Base-by-base conservation (phyloP, 2,888 invertebrate genomes). In the Seira musarum region DNA sequence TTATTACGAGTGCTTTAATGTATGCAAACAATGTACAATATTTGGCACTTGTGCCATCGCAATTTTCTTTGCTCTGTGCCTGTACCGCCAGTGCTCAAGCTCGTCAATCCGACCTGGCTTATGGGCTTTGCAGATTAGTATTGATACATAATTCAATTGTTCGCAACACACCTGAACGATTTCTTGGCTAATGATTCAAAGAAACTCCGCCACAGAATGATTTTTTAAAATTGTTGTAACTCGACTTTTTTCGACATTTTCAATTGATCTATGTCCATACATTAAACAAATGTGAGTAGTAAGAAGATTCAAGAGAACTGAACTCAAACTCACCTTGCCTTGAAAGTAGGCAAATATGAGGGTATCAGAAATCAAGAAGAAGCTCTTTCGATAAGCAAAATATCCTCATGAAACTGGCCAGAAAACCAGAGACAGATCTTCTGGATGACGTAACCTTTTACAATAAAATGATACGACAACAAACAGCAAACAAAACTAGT, bases 161-260 rank as follows among this genome's bases (percentile, higher is more conserved):
- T 66, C 61, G 21, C 35, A 13, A 53, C 67, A 72, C 78, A 78
- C 78, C 78, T 78, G 78, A 78, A n/a, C 61, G 53, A 69, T 71
- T 77, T 75, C 65, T 66, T 71, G 30, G 66, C 67, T 78, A 78
- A 78, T 78, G 78, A 78, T 65, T 72, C 78, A 78, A 78, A 78
- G 78, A 67, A 53, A 25, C 65, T 72, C 78, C 78, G 78, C 78
- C 25, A 78, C 67, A 57, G 73, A 53, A 53, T n/a, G 53, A n/a
- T 53, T 53, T 13, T 53, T 53, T 40, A 61, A 72, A 72, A 67
- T 72, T 68, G 78, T 66, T 79, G 40, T 61, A 61, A 71, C 71
- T 63, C 24, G 35, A 65, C 17, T 78, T 67, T 78, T 78, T 78
- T 78, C 77, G 71, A 78, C 71, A 70, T 78, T 71, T 78, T 8